These are phyloP conservation scores for Etheostoma nigrum DNA, from an alignment of 2,797 vertebrate genomes.

Conservation along the genomic window DNA sequence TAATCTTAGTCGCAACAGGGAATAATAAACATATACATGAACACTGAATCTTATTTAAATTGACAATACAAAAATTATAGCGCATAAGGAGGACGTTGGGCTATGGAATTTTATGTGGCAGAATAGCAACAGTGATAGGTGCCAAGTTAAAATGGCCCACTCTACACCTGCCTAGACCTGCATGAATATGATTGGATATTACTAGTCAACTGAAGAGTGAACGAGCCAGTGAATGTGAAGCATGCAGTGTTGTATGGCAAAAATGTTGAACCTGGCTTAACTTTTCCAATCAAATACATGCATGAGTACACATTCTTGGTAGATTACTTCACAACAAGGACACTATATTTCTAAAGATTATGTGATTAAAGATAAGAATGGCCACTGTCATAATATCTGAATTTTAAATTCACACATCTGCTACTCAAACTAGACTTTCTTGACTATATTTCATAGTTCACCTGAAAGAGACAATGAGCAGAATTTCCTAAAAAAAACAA, in stretches of 20 bases:
- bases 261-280: background rate
- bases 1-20: background rate
- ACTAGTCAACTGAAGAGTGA: background rate
- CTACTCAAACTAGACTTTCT: background rate
- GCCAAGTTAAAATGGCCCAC: no score
- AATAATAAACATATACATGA: background rate
- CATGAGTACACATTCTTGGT: background rate
- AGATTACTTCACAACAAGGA: background rate
- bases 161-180: background rate
- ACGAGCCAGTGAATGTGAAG: conserved; percentile 2
- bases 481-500: no score
- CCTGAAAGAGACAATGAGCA: background rate
- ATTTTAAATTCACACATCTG: background rate
- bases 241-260: background rate
- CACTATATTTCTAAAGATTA: background rate
- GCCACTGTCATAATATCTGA: background rate
- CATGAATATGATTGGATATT: background rate
- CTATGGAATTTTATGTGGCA: background rate
- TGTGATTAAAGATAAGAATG: background rate
- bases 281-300: background rate
- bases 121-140: background rate
- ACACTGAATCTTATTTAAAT: background rate
- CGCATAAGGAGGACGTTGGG: background rate
- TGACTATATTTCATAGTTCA: background rate
- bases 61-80: background rate